These are phyloP conservation scores for Epirrita christyi DNA, from an alignment of 2,888 invertebrate genomes.

Conservation along the genomic window DNA sequence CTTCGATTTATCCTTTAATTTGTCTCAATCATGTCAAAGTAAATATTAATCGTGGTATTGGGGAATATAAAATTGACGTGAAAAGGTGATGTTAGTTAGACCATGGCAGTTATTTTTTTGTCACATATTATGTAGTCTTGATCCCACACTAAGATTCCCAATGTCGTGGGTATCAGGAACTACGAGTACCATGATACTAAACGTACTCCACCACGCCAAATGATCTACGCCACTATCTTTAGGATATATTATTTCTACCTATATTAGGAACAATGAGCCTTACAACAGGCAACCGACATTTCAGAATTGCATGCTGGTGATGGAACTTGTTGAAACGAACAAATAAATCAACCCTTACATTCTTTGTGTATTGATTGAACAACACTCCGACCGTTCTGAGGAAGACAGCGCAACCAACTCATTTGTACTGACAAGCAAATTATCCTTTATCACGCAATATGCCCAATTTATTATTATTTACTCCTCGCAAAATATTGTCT, in stretches of 20 bases:
- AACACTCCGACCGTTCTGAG: constrained; percentile 36
- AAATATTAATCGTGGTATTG: constrained; percentile 17
- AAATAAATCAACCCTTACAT: constrained; percentile 30
- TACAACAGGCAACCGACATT: neutral
- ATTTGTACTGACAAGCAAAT: constrained; percentile 52
- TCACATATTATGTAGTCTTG: too few relatives aligned
- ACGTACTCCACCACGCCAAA: too few relatives aligned
- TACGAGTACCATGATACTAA: too few relatives aligned
- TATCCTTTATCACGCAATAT: constrained; percentile 44
- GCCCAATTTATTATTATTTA: constrained; percentile 10
- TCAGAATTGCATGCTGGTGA: neutral
- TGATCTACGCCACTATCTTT: too few relatives aligned
- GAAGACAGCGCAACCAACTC: constrained; percentile 52
- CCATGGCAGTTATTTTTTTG: too few relatives aligned
- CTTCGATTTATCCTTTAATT: constrained; percentile 21
- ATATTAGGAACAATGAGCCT: neutral
- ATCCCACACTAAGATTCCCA: too few relatives aligned
- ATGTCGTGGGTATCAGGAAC: too few relatives aligned
- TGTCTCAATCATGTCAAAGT: constrained; percentile 32
- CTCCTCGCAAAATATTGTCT: neutral
- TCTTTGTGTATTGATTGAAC: constrained; percentile 25
- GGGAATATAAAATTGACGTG: constrained; percentile 1
- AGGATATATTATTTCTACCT: too few relatives aligned
- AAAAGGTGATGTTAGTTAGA: too few relatives aligned
- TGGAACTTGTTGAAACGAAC: constrained; percentile 24